Percentiles rank a stretch among this genome's conserved stretches.
These are phyloP conservation scores for Notolepis coatsorum DNA, from an alignment of 2,797 vertebrate genomes.

Conservation along the genomic window DNA sequence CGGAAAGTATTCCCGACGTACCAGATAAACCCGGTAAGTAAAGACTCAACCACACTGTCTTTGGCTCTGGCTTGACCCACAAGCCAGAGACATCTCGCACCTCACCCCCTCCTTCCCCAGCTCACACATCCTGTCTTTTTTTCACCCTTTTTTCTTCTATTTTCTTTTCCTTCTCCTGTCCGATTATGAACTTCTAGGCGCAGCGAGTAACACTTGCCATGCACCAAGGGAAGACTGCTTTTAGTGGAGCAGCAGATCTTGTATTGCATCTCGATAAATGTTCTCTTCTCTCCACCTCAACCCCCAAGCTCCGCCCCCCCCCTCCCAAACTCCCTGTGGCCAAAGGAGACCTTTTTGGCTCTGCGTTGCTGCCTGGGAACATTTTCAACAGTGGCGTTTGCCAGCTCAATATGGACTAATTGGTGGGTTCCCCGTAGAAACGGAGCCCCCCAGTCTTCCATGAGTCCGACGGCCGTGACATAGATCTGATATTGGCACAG, in stretches of 20 bases:
- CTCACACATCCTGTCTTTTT: constrained; percentile 47
- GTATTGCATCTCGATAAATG: not conserved
- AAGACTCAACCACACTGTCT: constrained; percentile 48
- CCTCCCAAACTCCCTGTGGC: not conserved
- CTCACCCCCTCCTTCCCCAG: constrained; percentile 55
- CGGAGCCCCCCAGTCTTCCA: constrained; percentile 34
- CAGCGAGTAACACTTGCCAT: constrained; percentile 5
- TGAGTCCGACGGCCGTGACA: constrained; percentile 18
- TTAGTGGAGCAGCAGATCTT: not conserved
- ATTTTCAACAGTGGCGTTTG: constrained; percentile 23
- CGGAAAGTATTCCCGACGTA: constrained; percentile 78
- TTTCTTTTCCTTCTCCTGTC: constrained; percentile 25
- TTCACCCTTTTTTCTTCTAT: constrained; percentile 20
- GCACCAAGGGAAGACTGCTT: not conserved
- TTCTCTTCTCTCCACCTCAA: too few relatives aligned
- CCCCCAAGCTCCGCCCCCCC: too few relatives aligned
- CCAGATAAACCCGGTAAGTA: constrained; percentile 82
- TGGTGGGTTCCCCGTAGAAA: constrained; percentile 40
- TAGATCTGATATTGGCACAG: not conserved
- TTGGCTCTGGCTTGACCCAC: constrained; percentile 57
- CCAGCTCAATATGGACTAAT: constrained; percentile 28
- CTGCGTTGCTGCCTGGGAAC: constrained; percentile 21
- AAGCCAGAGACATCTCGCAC: constrained; percentile 72
- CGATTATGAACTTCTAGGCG: constrained; percentile 5
- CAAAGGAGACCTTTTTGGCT: not conserved